A percentile compares a stretch with the other conserved stretches of the same genome.
Evolutionary conservation across 2,888 invertebrate species (phyloP).

Genomic region (Pinctada fucata): DNA sequence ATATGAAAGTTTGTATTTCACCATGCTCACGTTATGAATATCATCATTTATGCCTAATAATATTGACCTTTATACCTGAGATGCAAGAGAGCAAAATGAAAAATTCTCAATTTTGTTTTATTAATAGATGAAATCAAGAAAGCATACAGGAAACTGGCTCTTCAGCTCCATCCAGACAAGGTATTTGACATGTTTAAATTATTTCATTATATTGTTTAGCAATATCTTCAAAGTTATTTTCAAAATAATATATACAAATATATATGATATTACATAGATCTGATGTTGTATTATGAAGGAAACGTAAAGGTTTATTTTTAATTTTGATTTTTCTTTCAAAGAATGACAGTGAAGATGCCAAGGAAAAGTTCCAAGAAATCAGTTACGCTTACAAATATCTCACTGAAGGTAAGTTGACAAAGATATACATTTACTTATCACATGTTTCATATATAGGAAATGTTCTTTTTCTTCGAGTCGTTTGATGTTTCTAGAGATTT

Average conservation of each 20-base stretch:
- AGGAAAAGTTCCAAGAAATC: slow-evolving; percentile 93
- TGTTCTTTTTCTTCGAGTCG: no score
- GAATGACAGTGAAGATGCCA: slow-evolving; percentile 94
- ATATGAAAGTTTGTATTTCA: no score
- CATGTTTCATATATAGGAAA: not conserved
- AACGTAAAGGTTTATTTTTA: not conserved
- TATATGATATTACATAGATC: no score
- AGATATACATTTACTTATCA: not conserved
- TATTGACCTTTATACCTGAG: no score
- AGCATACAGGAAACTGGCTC: slow-evolving; percentile 92
- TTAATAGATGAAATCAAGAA: slow-evolving; percentile 93
- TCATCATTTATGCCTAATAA: no score
- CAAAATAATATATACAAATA: no score
- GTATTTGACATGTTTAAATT: slow-evolving; percentile 26
- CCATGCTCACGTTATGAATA: no score
- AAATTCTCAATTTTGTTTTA: not conserved
- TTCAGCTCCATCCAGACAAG: slow-evolving; percentile 99
- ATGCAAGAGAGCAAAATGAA: not conserved
- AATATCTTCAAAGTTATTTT: no score
- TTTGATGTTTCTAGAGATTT: no score
- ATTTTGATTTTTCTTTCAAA: slow-evolving; percentile 26
- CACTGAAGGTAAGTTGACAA: slow-evolving; percentile 81
- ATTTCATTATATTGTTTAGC: not conserved
- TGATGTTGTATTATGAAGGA: no score
- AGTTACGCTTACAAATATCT: slow-evolving; percentile 95